A percentile compares a stretch with the other conserved stretches of the same genome.
These are phyloP conservation scores for Blomia tropicalis DNA, from an alignment of 2,888 invertebrate species.

Conservation along the genomic window DNA sequence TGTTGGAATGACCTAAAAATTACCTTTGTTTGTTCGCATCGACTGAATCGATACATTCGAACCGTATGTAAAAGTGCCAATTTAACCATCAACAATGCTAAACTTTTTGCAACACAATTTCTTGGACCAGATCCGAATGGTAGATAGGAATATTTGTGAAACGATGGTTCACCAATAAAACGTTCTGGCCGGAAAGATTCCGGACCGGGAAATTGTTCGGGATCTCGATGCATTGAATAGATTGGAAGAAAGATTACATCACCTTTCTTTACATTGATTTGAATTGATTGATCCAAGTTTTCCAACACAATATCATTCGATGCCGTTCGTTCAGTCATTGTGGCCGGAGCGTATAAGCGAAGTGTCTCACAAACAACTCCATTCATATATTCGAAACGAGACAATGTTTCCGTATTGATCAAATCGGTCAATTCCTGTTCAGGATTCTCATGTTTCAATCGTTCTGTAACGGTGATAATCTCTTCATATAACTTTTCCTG, in stretches of 20 bases:
- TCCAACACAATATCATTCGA: neutral
- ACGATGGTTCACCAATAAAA: neutral
- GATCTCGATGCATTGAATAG: no score
- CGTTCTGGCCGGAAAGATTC: no score
- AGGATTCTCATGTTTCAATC: neutral
- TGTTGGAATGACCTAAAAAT: no score
- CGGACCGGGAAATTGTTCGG: no score
- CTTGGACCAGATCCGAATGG: neutral
- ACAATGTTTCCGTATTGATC: neutral
- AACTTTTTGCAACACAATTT: no score
- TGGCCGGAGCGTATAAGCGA: neutral
- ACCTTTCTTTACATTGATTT: no score
- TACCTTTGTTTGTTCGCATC: no score
- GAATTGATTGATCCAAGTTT: neutral
- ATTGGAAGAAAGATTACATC: no score
- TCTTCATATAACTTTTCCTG: neutral
- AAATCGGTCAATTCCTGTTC: neutral
- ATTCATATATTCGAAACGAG: no score
- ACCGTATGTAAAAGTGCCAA: no score
- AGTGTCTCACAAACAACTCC: neutral
- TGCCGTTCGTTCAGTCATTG: neutral
- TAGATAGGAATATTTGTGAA: constrained; percentile 3
- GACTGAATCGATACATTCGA: no score
- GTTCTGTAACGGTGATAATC: neutral
- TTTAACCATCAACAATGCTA: no score